Conservation (phyloP, 2,888 invertebrate genomes). For the Amaurobius ferox region DNA sequence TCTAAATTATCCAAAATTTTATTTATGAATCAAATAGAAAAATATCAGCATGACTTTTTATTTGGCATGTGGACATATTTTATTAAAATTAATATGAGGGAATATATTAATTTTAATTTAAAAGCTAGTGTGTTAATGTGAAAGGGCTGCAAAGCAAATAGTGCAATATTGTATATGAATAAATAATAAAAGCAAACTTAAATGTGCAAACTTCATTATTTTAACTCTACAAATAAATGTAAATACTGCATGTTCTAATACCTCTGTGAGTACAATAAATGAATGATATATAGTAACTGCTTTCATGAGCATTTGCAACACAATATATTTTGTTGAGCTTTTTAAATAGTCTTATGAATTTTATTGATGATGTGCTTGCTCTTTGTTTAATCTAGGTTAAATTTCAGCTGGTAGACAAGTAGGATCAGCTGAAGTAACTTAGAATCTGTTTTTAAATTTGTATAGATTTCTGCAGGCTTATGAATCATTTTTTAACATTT, state of each 20-base stretch:
- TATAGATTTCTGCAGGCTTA: not conserved
- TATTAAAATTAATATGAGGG: too few species aligned
- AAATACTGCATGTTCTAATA: slow-evolving; percentile 15
- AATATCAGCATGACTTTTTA: too few species aligned
- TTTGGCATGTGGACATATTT: too few species aligned
- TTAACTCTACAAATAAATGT: slow-evolving; percentile 5
- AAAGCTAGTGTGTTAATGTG: slow-evolving; percentile 41
- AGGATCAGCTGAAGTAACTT: not conserved
- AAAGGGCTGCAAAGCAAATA: slow-evolving; percentile 54
- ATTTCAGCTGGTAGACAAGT: not conserved
- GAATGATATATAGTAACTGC: not conserved
- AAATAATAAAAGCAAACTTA: slow-evolving; percentile 3
- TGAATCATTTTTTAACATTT: not conserved
- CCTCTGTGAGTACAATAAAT: not conserved
- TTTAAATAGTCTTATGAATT: not conserved
- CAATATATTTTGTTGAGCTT: not conserved
- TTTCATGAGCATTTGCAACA: not conserved
- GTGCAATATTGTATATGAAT: slow-evolving; percentile 58
- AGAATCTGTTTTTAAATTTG: not conserved
- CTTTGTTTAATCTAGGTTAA: not conserved
- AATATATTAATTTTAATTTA: too few species aligned
- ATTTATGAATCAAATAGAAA: too few species aligned
- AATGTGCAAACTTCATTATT: slow-evolving; percentile 3
- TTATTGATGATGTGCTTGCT: not conserved
- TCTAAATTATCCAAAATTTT: too few species aligned